Evolutionary conservation across 2,888 invertebrate genomes (phyloP), one percentile per base, ranked within the genome.

Genomic region (Alentia gelatinosa): DNA sequence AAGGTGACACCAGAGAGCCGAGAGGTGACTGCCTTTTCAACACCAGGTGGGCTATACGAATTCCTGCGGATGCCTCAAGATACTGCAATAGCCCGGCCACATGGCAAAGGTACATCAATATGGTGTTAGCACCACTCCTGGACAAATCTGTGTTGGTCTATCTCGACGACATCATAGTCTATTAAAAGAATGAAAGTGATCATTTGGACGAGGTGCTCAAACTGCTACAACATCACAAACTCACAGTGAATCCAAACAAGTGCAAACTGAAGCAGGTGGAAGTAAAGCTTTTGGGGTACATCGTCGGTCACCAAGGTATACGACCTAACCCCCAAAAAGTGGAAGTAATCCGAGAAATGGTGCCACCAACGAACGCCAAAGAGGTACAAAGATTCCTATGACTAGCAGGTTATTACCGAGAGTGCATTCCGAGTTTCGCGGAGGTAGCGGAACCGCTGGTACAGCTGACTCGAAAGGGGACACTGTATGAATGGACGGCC

Each of bases 221-320:
- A 23, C 33, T 39, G 19, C 68, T 90, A 1, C 12, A 26, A 42
- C 56, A 75, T 5, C 23, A 68, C 63, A 68, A 84, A 0, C 35
- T 90, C 35, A 68, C 37, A 68, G 30, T 56, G 7, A 90, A 84
- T 23, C 56, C 26, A 3, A 30, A 26, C 0, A 90, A 90, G 47
- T 84, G 90, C 42, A 23, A 90, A 4, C 39, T 90, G 26, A 26
- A 39, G 33, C n/a, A 47, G 15, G 1, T n/a, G 23, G 35, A 26
- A 19, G 79, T 90, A 37, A 91, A 90, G 23, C 91, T 92, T 63
- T 74, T 93, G 30, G 93, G 93, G 3, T 92, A 93, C 89, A 90
- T 91, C 15, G 86, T 93, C n/a, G 42, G 63, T 37, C 39, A 7
- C 30, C 39, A 92, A 1, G 92, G 92, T 15, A 91, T 93, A 30